phyloP scores from a whole-genome alignment of 2,113 vertebrate genomes.

The Orientallactaga bullata region DNA sequence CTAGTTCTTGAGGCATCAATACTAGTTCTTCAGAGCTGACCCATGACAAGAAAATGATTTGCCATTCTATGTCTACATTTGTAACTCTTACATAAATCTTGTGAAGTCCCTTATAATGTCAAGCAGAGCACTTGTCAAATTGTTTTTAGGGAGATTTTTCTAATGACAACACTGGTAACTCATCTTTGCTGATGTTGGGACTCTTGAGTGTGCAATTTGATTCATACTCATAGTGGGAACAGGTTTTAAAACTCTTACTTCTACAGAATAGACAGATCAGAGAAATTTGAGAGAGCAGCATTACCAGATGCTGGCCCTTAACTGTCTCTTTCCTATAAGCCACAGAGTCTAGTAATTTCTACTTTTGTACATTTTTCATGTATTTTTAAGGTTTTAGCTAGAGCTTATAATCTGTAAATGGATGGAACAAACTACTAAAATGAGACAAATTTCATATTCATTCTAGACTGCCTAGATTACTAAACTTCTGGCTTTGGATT shows the following conservation, averaged over 20 bases:
- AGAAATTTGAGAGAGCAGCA: not conserved
- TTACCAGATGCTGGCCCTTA: not conserved
- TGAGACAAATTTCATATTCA: slow-evolving; percentile 26
- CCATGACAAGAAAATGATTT: not conserved
- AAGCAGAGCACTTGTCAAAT: not conserved
- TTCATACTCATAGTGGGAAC: not conserved
- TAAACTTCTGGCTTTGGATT: slow-evolving; percentile 43
- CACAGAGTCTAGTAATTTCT: not conserved
- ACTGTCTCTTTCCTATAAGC: not conserved
- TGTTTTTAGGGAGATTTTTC: slow-evolving; percentile 7
- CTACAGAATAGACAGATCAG: not conserved
- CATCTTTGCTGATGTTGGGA: slow-evolving; percentile 41
- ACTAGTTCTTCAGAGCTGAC: not conserved
- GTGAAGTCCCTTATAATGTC: slow-evolving; percentile 32
- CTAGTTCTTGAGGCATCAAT: not conserved
- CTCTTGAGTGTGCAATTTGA: not conserved
- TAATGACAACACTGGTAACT: slow-evolving; percentile 8
- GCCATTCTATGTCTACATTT: not conserved
- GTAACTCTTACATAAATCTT: slow-evolving; percentile 7
- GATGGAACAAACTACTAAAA: slow-evolving; percentile 35
- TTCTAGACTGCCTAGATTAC: slow-evolving; percentile 13
- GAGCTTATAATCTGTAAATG: slow-evolving; percentile 49
- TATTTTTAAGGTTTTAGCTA: not conserved
- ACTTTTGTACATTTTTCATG: not conserved
- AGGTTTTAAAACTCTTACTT: slow-evolving; percentile 48